Evolutionary conservation across 2,888 invertebrate genomes (phyloP), one percentile per base, ranked within the genome.

Genomic region (Xylota sylvarum): DNA sequence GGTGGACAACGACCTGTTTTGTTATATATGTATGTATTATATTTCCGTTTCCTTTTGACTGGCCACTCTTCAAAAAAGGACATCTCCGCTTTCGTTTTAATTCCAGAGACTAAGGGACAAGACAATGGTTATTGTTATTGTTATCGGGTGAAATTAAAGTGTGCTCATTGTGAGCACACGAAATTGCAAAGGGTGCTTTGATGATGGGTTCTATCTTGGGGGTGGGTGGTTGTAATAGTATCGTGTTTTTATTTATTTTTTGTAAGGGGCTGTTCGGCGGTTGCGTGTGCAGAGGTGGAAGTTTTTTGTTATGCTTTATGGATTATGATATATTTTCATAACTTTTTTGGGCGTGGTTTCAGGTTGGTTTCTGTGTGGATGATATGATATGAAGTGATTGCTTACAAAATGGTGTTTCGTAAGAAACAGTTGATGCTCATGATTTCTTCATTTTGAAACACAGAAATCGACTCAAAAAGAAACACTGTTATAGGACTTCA

Each of bases 121-220:
- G 60, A 78, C 72, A 82, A 86, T 77, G 81, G 81, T 82, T 82
- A 86, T 86, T 82, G 86, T 82, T 86, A 82, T 82, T 82, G 82
- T 77, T 69, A 73, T 82, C 77, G 72, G 64, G 23, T 76, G 69
- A 73, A 86, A 82, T 77, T 62, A 73, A 86, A 73, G 69, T 62
- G 50, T 27, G 19, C 48, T 56, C n/a, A 74, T 69, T 79, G 55
- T 73, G 55, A 46, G 62, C 19, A 62, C 73, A 74, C 73, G 58
- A 52, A 52, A n/a, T 46, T 58, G 56, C 14, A 19, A 60, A 72
- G 80, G 85, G 70, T 76, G 67, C 40, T 81, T 65, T 70, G 19
- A 40, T 46, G 56, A 40, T 46, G 62, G 56, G 27, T 23, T 27
- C n/a, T 30, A 2, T 12, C n/a, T 0, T 58, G 23, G 43, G 76